Evolutionary conservation across 2,888 invertebrate species (phyloP), one percentile per base, ranked within the genome.

Genomic region (Acleris emargana): DNA sequence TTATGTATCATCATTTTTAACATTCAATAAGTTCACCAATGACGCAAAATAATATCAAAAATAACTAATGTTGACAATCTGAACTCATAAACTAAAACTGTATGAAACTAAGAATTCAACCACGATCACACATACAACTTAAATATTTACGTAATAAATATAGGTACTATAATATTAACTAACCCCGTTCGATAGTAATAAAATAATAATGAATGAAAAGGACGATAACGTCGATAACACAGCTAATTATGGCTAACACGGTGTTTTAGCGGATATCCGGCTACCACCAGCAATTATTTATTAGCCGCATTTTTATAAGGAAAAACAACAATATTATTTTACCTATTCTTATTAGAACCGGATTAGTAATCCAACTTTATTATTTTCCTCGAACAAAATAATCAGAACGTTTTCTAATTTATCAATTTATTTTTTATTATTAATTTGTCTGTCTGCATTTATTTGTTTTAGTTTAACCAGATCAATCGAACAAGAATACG

Each of bases 261-360:
- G 52, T 53, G 32, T 47, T 49, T 25, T 58, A 38, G 53, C 58
- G 64, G 64, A 64, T 49, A 62, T 62, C 62, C 57, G 62, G 58
- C n/a, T 49, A 22, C 54, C 54, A 22, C 54, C 54, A 42, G 42
- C 49, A 47, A 64, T 64, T 64, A 63, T 51, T 51, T 43, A 61
- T 43, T 62, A 28, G 53, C 9, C 6, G 45, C 16, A 52, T 28
- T 38, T 13, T 38, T 38, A 38, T 38, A 38, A 42, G 53, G 64
- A 53, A 64, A 59, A 22, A 42, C 42, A 9, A 54, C 42, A 20
- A 20, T 22, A 20, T 28, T 38, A 49, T n/a, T 32, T 22, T 17
- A 43, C 52, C 28, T 52, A 43, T 52, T 60, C 18, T 43, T 60
- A 54, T 54, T 54, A 54, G 20, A 42, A 54, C 22, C 38, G 13